Base-by-base conservation (phyloP, 2,797 vertebrate genomes). In the Catharus ustulatus region DNA sequence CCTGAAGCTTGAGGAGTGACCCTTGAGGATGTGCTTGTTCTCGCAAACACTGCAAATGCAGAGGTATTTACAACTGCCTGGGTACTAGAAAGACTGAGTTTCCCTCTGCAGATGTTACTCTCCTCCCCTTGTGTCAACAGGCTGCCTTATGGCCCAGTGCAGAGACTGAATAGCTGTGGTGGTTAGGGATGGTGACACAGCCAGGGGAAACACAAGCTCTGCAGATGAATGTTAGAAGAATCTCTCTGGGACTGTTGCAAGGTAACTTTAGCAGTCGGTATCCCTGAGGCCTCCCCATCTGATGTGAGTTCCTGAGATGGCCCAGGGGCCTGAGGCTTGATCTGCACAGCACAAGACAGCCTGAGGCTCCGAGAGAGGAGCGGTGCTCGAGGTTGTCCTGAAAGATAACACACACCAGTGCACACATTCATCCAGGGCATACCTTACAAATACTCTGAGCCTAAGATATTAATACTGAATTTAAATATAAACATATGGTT, bases 11-110 rank as follows among this genome's bases (percentile, higher is more conserved):
- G 22, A 84, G 79, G 64, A 80, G 30, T 24, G 63, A 82, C 51
- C 30, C n/a, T 57, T 36, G 48, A 40, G 29, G 32, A 57, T 58
- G 36, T 46, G 23, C 23, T 61, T 67, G 13, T 24, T 90, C 49
- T 38, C 1, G 0, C 0, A 5, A 84, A 57, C 20, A 22, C 8
- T 78, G 38, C 1, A 2, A 58, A 48, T 3, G 2, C 63, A 48
- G 85, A 24, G 24, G 16, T 69, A 62, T 66, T 87, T 74, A 66
- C 3, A 5, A 26, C 20, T 61, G 23, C 51, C 38, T 46, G n/a
- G 32, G 29, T 26, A 32, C 55, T 20, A 34, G 42, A 32, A 78
- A 78, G 62, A n/a, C 8, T 51, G 40, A 57, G 13, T 57, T 78
- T 78, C 29, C n/a, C 34, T 32, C 34, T 72, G 43, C 69, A 75